A percentile compares a stretch with the other conserved stretches of the same genome.
These are phyloP conservation scores for Pogonocichla stellata DNA, from an alignment of 2,113 vertebrate species.

Conservation along the genomic window DNA sequence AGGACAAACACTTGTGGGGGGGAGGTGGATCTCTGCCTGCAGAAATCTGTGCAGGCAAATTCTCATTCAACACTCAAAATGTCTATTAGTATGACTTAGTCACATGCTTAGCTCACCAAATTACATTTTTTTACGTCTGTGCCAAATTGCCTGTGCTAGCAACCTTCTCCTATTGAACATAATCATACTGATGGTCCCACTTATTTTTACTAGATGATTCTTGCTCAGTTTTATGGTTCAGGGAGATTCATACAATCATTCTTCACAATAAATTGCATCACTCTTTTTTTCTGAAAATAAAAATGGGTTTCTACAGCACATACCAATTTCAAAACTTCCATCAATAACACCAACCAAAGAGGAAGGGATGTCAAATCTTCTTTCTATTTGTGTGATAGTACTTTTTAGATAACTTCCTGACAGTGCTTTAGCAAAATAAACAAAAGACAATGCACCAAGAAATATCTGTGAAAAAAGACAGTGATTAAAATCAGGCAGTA, in stretches of 20 bases:
- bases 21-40: neutral
- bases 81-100: neutral
- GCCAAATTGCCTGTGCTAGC: neutral
- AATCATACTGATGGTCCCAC: neutral
- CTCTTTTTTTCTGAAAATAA: neutral
- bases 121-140: neutral
- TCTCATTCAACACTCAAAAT: neutral
- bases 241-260: neutral
- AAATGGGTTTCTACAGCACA: slow-evolving; percentile 37
- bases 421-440: slow-evolving; percentile 91
- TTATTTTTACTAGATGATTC: neutral
- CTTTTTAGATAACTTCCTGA: slow-evolving; percentile 95
- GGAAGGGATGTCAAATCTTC: slow-evolving; percentile 91
- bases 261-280: neutral
- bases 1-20: neutral
- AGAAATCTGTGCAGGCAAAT: neutral
- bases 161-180: fast-evolving
- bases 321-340: slow-evolving; percentile 96
- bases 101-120: neutral
- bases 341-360: slow-evolving; percentile 92
- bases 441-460: slow-evolving; percentile 87
- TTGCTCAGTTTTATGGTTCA: neutral
- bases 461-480: slow-evolving; percentile 79
- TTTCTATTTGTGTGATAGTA: slow-evolving; percentile 93
- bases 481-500: neutral